Base-by-base conservation (phyloP, 2,113 vertebrate genomes). In the Indri indri region DNA sequence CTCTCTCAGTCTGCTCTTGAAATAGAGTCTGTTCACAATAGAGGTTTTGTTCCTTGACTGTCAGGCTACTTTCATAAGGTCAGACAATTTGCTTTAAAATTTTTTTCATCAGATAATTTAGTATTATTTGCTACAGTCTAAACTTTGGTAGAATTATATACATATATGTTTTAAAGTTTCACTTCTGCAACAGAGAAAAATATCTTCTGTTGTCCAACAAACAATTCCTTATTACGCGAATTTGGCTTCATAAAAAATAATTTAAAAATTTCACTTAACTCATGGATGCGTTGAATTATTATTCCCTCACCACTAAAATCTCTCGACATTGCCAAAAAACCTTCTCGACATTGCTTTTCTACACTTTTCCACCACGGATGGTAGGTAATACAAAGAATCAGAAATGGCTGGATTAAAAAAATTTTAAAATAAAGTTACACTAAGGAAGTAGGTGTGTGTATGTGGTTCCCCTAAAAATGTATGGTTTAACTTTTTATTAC, bases 21-120 rank as follows among this genome's bases (percentile, higher is more conserved):
- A 95, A 92, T 88, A 81, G 89, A 92, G 91, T 94, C 95, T 87
- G 32, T 61, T 96, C 91, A 97, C 96, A 97, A 96, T 97, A 59
- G 94, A 90, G 63, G 79, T 97, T 98, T 97, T 98, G 96, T 98
- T 95, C 63, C 87, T 92, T 97, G 96, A 97, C 87, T 97, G 94
- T 96, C 95, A 97, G 94, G 50, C 91, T 79, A 52, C 59, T 92
- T 70, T 84, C 71, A 82, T 52, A 87, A 97, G 70, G 94, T 94
- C 96, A 97, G 95, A 97, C 90, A 74, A 95, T 95, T 81, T 88
- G 74, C 63, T 92, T 92, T 8, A 59, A 47, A 32, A 3, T 0
- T 61, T 77, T 71, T 54, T 45, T 52, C 11, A 73, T 93, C 74
- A 84, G 73, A 87, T 94, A 71, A 71, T 34, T 80, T 93, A 80